Evolutionary conservation across 1,140 invertebrate species (phyloP), one percentile per base, ranked within the genome.

Genomic region (Drosophila mauritiana): DNA sequence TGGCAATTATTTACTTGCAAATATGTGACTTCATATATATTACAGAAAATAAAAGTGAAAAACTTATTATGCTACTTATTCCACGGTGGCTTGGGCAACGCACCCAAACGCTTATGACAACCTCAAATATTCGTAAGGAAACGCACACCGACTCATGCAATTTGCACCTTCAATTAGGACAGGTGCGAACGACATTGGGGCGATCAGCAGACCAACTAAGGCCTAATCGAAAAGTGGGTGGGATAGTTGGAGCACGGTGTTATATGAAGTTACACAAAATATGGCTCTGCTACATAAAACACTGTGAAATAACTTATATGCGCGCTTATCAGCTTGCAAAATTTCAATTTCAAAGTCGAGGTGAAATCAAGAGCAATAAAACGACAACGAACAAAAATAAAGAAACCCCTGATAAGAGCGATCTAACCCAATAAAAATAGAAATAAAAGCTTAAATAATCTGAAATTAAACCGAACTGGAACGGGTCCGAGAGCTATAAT

Each of bases 271-370:
- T 10, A 43, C n/a, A 15, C 1, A 52, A 36, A 57, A 39, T 31
- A 40, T 7, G 31, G 31, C 2, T 31, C 8, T 49, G 10, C 25
- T 45, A 10, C 20, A 57, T 40, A 15, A 39, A 55, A 63, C 17
- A 43, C 0, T 6, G 43, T 49, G 43, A 51, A 48, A 43, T 59
- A 25, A 13, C 61, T 52, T 45, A 54, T 39, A 56, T 15, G 37
- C 39, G 10, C 12, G 37, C 69, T 76, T 83, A 83, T 83, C 80
- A 73, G 34, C 31, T 43, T 36, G 61, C 55, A 54, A 70, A 80
- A 76, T 77, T 80, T 72, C 43, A 63, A 80, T 80, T 85, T 84
- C 77, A 84, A 80, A 83, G 80, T 83, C 80, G 80, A 84, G 72
- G 80, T 73, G 64, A 83, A 63, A 55, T 55, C 40, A 49, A 61